phyloP scores from a whole-genome alignment of 2,888 invertebrate genomes.

The Stratiomys singularior region DNA sequence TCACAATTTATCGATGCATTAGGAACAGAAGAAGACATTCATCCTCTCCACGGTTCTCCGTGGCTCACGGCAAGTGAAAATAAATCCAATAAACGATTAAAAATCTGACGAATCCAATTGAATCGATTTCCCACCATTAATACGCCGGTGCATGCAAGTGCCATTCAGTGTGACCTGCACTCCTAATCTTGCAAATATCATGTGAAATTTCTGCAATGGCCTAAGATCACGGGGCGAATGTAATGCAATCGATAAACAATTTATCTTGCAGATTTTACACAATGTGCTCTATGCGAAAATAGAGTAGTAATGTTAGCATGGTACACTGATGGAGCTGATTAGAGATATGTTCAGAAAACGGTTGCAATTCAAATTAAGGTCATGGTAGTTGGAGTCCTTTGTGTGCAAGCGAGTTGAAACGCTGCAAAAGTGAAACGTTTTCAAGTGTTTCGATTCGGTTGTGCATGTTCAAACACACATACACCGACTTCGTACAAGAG shows the following conservation, averaged over 20 bases:
- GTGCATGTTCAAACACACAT: too few relatives aligned
- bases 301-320: background rate
- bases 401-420: too few relatives aligned
- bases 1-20: background rate
- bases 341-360: too few relatives aligned
- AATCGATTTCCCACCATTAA: background rate
- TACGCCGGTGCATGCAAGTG: background rate
- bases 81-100: conserved; percentile 2
- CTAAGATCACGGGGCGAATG: conserved; percentile 1
- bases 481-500: too few relatives aligned
- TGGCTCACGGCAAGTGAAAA: background rate
- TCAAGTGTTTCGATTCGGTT: background rate
- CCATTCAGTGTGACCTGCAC: background rate
- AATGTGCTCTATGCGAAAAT: conserved; percentile 1
- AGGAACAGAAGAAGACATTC: background rate
- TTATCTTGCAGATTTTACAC: conserved; percentile 1
- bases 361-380: too few relatives aligned
- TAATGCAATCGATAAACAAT: background rate
- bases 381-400: too few relatives aligned
- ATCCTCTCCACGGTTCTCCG: background rate
- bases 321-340: too few relatives aligned
- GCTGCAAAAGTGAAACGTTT: background rate
- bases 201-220: background rate
- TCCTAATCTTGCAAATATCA: background rate
- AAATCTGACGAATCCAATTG: conserved; percentile 14